These are phyloP conservation scores for Hemibagrus wyckioides DNA, from an alignment of 2,113 vertebrate species.

Conservation along the genomic window DNA sequence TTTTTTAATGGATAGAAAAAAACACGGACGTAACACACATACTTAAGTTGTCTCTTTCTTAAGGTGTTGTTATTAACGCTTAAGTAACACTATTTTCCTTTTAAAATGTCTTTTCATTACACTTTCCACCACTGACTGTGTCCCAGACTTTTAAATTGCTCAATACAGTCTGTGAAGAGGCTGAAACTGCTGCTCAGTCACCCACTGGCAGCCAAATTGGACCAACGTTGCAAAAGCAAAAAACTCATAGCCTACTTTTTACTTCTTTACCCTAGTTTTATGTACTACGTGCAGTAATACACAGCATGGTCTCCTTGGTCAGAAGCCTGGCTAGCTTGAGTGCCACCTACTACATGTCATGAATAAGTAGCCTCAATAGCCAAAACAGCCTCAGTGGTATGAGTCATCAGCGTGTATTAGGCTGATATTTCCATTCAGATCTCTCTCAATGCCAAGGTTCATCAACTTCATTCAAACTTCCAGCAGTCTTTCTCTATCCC, in stretches of 20 bases:
- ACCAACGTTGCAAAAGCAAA: not conserved
- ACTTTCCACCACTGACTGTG: conserved; percentile 24
- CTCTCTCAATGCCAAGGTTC: not conserved
- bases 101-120: conserved; percentile 12
- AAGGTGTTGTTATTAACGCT: not conserved
- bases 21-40: not conserved
- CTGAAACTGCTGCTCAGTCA: conserved; percentile 9
- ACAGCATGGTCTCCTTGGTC: not conserved
- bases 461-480: conserved; percentile 1
- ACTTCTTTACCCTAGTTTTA: conserved; percentile 11
- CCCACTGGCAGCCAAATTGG: not conserved
- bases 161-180: not conserved
- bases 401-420: conserved; percentile 9
- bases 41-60: not conserved
- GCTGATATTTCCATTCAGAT: conserved; percentile 11
- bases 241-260: not conserved
- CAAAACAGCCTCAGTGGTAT: not conserved
- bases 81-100: not conserved
- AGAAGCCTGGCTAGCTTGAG: not conserved
- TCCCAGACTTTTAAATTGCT: not conserved
- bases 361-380: conserved; percentile 14
- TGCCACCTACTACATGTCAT: conserved; percentile 20
- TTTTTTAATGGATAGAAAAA: not conserved
- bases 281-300: not conserved
- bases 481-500: not conserved